Percentiles rank a stretch among this genome's conserved stretches.
These are phyloP conservation scores for Prionailurus viverrinus DNA, from an alignment of 2,113 vertebrate species.

Conservation along the genomic window DNA sequence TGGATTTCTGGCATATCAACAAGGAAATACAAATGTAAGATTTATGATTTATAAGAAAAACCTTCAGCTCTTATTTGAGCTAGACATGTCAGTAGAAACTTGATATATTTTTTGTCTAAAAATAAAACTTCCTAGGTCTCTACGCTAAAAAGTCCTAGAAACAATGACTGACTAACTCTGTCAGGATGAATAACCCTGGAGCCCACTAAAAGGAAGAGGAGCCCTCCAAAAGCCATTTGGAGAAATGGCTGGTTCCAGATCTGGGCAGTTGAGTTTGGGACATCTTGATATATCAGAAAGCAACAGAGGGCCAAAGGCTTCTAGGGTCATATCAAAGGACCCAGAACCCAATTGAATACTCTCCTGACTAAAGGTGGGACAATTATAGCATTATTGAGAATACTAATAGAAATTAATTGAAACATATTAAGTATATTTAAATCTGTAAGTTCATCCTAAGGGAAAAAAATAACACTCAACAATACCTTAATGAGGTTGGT, in stretches of 20 bases:
- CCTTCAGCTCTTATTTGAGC: not conserved
- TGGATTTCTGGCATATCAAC: not conserved
- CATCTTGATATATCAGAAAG: not conserved
- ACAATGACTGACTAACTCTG: not conserved
- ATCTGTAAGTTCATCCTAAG: not conserved
- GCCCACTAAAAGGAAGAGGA: not conserved
- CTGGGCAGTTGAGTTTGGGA: not conserved
- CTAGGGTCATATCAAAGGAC: not conserved
- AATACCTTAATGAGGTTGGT: not conserved
- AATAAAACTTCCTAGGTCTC: not conserved
- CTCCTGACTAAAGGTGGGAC: not conserved
- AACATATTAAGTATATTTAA: not conserved
- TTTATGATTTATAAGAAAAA: not conserved
- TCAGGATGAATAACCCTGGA: not conserved
- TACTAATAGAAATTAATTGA: not conserved
- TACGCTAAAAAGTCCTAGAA: not conserved
- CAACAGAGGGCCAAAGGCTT: not conserved
- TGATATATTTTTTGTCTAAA: not conserved
- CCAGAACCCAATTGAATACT: not conserved
- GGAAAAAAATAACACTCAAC: not conserved
- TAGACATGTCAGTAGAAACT: constrained; percentile 1
- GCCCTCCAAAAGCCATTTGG: not conserved
- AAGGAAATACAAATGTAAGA: constrained; percentile 13
- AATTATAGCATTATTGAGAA: not conserved
- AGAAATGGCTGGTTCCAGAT: not conserved